Percentiles rank a stretch among this genome's conserved stretches.
These are phyloP conservation scores for Oophaga pumilio DNA, from an alignment of 2,113 vertebrate species.

Conservation along the genomic window DNA sequence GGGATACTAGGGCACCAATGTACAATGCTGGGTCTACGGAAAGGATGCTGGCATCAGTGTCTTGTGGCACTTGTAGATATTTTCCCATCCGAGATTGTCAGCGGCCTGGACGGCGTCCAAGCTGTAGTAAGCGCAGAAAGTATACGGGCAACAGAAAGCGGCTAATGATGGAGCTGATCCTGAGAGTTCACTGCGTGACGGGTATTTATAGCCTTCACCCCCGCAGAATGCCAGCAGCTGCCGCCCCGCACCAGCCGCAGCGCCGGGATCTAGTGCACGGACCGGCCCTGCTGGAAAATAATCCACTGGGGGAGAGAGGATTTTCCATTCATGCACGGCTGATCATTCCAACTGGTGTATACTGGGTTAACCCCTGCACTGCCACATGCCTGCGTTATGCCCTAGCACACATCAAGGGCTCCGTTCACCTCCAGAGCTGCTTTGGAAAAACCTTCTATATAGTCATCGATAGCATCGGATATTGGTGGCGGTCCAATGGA, in stretches of 20 bases:
- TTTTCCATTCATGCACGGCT: slow-evolving; percentile 28
- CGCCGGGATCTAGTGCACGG: slow-evolving; percentile 1
- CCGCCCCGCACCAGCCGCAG: not conserved
- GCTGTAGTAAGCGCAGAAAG: not conserved
- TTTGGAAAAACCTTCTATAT: not conserved
- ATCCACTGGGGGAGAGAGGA: not conserved
- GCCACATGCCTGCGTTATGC: not conserved
- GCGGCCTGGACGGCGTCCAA: not conserved
- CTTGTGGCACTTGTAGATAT: not conserved
- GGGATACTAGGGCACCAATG: too few species aligned
- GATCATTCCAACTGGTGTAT: slow-evolving; percentile 22
- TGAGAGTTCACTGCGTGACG: not conserved
- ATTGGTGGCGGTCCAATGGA: not conserved
- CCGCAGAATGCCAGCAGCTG: slow-evolving; percentile 33
- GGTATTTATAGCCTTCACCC: slow-evolving; percentile 32
- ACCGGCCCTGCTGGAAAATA: slow-evolving; percentile 4
- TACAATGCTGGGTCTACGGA: not conserved
- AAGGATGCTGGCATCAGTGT: not conserved
- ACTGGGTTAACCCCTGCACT: not conserved
- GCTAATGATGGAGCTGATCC: not conserved
- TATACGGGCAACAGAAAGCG: slow-evolving; percentile 16
- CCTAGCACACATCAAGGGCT: not conserved
- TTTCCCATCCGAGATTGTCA: not conserved
- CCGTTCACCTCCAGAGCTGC: not conserved
- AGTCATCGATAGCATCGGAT: not conserved